Evolutionary conservation across 2,797 vertebrate genomes (phyloP), one percentile per base, ranked within the genome.

Genomic region (Sternotherus odoratus): DNA sequence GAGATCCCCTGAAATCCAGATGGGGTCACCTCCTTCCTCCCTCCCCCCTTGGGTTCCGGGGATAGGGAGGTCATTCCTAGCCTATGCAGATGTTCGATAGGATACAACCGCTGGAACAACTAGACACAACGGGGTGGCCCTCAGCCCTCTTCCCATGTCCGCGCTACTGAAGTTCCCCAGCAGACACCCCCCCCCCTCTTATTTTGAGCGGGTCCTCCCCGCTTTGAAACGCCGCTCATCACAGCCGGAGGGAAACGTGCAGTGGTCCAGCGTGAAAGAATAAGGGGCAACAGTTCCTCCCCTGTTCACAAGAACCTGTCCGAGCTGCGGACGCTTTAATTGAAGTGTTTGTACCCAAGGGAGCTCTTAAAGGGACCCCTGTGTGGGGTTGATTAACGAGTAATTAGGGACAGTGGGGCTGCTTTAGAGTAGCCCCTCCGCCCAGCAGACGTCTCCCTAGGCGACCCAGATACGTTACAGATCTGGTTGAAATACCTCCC

Each of bases 381-480:
- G 90, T 13, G 46, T 75, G 24, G 39, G 30, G 6, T 43, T 94
- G 88, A 93, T 95, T 86, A 90, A 92, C 53, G 85, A 81, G 43
- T 83, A 83, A 93, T 91, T 84, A 94, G 87, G 63, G 85, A 72
- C 90, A 0, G 53, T 28, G 82, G 85, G 94, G 91, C 74, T 82
- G 80, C 82, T 85, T 24, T 36, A 74, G 77, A 4, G 53, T n/a
- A 3, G 28, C 84, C 83, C 85, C 53, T 24, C 43, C 43, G 46
- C 36, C 93, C 88, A 48, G 16, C 77, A 81, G 90, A n/a, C 91
- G 90, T 94, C 93, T 93, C 91, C 91, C 85, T 88, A 26, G 90
- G 95, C 94, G 95, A 90, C 79, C 88, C 86, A 87, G 95, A 94
- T 91, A 79, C 94, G 97, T 77, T 94, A 92, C 95, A 95, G 84